Conservation (phyloP, 2,888 invertebrate species). For the Zhuqinia jingwanae region DNA sequence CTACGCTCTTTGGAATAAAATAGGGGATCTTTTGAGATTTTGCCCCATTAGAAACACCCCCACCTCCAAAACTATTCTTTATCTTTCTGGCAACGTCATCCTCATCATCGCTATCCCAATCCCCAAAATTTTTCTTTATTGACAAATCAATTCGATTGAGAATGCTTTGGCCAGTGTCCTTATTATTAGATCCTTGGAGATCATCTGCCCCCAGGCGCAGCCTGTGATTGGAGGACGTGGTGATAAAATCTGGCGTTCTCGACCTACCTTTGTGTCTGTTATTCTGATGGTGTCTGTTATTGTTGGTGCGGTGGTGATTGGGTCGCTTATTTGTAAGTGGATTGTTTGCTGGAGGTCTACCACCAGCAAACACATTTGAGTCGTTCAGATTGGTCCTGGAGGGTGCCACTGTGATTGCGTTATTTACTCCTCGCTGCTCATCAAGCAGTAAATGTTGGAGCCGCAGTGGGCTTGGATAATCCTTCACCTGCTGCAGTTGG, state of each 20-base stretch:
- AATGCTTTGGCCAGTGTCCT: slow-evolving; percentile 61
- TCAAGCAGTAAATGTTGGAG: slow-evolving; percentile 12
- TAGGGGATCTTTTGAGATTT: slow-evolving; percentile 29
- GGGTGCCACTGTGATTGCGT: slow-evolving; percentile 77
- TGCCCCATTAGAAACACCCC: background rate
- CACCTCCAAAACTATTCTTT: background rate
- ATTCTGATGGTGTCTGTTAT: slow-evolving; percentile 47
- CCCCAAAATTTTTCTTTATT: slow-evolving; percentile 76
- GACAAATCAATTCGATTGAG: slow-evolving; percentile 72
- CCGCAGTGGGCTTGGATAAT: slow-evolving; percentile 47
- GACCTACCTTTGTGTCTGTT: slow-evolving; percentile 67
- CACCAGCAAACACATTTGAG: slow-evolving; percentile 75
- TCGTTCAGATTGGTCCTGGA: slow-evolving; percentile 72
- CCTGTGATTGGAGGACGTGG: slow-evolving; percentile 8
- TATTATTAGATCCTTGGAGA: slow-evolving; percentile 4
- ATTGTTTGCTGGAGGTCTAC: slow-evolving; percentile 22
- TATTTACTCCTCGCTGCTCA: slow-evolving; percentile 60
- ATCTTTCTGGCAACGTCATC: slow-evolving; percentile 19
- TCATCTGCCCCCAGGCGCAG: slow-evolving; percentile 15
- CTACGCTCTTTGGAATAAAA: slow-evolving; percentile 47
- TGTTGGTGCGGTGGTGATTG: slow-evolving; percentile 49
- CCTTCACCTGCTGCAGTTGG: background rate
- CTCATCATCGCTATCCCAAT: slow-evolving; percentile 75
- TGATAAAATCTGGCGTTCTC: slow-evolving; percentile 69
- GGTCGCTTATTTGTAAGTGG: background rate